Conservation (phyloP, 2,888 invertebrate species). For the Epirrhoe tristata region DNA sequence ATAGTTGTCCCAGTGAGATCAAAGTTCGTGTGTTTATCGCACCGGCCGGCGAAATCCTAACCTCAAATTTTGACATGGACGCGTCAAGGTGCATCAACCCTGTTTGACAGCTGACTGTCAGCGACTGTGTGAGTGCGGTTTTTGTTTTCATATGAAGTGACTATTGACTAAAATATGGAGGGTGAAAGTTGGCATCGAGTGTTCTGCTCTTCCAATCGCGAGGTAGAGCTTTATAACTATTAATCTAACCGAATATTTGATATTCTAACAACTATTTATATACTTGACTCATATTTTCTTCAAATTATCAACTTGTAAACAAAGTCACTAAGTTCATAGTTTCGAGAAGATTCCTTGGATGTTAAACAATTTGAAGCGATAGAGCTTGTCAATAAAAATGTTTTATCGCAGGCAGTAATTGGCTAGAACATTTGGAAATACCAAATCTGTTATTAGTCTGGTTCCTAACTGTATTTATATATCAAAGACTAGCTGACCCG, state of each 20-base stretch:
- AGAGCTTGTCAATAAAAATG: slow-evolving; percentile 34
- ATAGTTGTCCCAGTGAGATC: slow-evolving; percentile 27
- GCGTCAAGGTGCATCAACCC: slow-evolving; percentile 63
- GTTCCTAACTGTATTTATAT: slow-evolving; percentile 20
- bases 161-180: slow-evolving; percentile 68
- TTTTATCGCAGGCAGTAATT: slow-evolving; percentile 48
- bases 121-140: slow-evolving; percentile 78
- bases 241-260: slow-evolving; percentile 18
- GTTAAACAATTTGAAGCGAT: slow-evolving; percentile 8
- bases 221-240: slow-evolving; percentile 38
- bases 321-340: neutral
- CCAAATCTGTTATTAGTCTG: slow-evolving; percentile 37
- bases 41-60: slow-evolving; percentile 65
- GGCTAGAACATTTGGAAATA: slow-evolving; percentile 50
- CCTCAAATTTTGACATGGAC: slow-evolving; percentile 61
- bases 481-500: no score
- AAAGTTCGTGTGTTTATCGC: slow-evolving; percentile 24
- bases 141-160: slow-evolving; percentile 62
- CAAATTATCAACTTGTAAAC: slow-evolving; percentile 11
- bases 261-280: slow-evolving; percentile 1
- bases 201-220: slow-evolving; percentile 47
- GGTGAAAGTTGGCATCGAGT: slow-evolving; percentile 66
- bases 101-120: slow-evolving; percentile 56
- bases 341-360: slow-evolving; percentile 6
- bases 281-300: neutral